Conservation (phyloP, 2,797 vertebrate genomes). For the Enteromius treurensis region DNA sequence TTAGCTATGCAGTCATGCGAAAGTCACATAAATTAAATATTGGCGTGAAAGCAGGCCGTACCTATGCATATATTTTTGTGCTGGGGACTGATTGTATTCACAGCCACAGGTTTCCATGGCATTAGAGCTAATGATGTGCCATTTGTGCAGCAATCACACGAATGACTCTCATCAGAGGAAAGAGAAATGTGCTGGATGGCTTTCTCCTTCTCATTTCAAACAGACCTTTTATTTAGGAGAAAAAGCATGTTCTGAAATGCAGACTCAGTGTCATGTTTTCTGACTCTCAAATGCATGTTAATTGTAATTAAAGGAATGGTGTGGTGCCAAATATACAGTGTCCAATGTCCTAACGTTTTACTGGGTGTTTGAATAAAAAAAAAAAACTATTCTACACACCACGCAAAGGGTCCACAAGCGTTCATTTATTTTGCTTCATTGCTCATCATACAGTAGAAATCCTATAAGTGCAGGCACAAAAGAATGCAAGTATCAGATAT, state of each 20-base stretch:
- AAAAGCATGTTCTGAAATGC: constrained; percentile 10
- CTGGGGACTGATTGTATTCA: constrained; percentile 27
- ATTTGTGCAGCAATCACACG: constrained; percentile 59
- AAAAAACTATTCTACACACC: background rate
- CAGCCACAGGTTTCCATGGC: constrained; percentile 47
- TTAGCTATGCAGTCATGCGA: background rate
- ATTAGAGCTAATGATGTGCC: constrained; percentile 44
- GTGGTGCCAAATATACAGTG: background rate
- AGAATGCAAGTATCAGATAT: background rate
- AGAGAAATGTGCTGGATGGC: constrained; percentile 34
- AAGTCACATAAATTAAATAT: background rate
- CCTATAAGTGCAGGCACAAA: background rate
- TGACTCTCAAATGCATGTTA: background rate
- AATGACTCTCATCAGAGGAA: constrained; percentile 55
- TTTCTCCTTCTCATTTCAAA: constrained; percentile 51
- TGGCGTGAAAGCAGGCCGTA: constrained; percentile 24
- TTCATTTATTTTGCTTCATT: background rate
- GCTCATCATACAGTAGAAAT: no score
- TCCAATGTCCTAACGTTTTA: background rate
- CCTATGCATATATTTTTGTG: constrained; percentile 24
- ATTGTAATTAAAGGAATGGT: background rate
- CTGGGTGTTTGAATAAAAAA: background rate
- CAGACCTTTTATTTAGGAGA: constrained; percentile 38
- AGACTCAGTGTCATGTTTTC: constrained; percentile 2
- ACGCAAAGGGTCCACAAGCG: background rate